These are phyloP conservation scores for Blennius ocellaris DNA, from an alignment of 2,113 vertebrate genomes.

Conservation along the genomic window DNA sequence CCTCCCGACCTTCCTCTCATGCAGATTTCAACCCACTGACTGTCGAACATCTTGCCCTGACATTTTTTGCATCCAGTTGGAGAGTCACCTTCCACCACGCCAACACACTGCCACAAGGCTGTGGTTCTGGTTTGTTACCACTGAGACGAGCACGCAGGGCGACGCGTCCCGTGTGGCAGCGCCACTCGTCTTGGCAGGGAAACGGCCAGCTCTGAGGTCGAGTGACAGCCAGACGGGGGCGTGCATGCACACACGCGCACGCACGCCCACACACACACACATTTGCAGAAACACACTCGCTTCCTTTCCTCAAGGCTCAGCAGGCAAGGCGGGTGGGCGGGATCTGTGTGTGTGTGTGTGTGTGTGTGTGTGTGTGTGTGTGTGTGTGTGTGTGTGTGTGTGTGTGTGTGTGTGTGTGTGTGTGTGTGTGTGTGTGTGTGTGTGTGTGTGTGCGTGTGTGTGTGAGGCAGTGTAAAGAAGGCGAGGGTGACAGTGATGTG, in stretches of 20 bases:
- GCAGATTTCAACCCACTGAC: slow-evolving; percentile 46
- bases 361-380: slow-evolving; percentile 20
- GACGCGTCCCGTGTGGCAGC: slow-evolving; percentile 63
- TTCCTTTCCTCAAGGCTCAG: slow-evolving; percentile 62
- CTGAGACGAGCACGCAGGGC: slow-evolving; percentile 61
- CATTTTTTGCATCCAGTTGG: slow-evolving; percentile 60
- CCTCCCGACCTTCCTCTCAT: slow-evolving; percentile 3
- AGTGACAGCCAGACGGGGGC: slow-evolving; percentile 78
- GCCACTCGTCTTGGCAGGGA: slow-evolving; percentile 81
- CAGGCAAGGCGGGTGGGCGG: slow-evolving; percentile 36
- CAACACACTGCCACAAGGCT: slow-evolving; percentile 60
- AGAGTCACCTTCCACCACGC: slow-evolving; percentile 56
- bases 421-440: no score
- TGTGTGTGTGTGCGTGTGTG: slow-evolving; percentile 76
- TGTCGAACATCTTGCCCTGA: slow-evolving; percentile 48
- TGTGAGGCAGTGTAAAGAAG: slow-evolving; percentile 91
- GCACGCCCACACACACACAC: slow-evolving; percentile 26
- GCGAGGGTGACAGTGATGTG: slow-evolving; percentile 98
- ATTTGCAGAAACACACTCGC: not conserved
- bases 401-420: no score
- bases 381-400: no score
- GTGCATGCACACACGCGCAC: slow-evolving; percentile 25
- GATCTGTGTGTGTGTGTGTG: slow-evolving; percentile 32
- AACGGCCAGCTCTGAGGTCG: slow-evolving; percentile 82
- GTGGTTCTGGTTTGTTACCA: slow-evolving; percentile 73